A percentile compares a stretch with the other conserved stretches of the same genome.
phyloP scores from a whole-genome alignment of 2,113 vertebrate genomes.

The Nesogale talazaci region DNA sequence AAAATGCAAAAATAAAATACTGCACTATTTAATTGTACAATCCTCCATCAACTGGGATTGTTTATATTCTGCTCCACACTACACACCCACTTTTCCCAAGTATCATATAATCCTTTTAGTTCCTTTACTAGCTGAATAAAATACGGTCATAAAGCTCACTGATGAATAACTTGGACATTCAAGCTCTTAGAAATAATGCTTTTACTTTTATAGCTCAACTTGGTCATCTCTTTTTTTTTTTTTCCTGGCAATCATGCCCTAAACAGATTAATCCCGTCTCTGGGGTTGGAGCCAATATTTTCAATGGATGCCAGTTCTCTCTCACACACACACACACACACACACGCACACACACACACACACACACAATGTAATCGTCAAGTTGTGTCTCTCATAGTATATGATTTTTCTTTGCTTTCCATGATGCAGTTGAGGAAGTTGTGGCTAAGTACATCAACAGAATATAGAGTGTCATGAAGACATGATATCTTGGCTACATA shows the following conservation, averaged over 20 bases:
- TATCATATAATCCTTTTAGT: constrained; percentile 56
- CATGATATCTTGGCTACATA: constrained; percentile 29
- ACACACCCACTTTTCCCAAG: constrained; percentile 37
- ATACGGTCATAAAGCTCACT: background rate
- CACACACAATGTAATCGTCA: constrained; percentile 76
- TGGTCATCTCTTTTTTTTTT: constrained; percentile 46
- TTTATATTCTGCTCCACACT: background rate
- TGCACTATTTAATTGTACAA: constrained; percentile 73
- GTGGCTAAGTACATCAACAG: constrained; percentile 54
- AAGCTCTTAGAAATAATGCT: constrained; percentile 40
- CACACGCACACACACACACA: constrained; percentile 45
- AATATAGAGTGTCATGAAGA: constrained; percentile 66
- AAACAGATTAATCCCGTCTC: constrained; percentile 75
- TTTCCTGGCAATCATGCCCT: constrained; percentile 61
- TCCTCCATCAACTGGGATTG: background rate
- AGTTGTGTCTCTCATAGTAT: constrained; percentile 71
- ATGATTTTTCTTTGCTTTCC: constrained; percentile 75
- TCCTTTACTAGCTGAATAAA: constrained; percentile 49
- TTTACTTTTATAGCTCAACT: background rate
- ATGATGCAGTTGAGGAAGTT: constrained; percentile 53
- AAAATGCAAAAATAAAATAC: constrained; percentile 63
- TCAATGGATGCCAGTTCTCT: constrained; percentile 76
- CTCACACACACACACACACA: constrained; percentile 49
- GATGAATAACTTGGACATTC: background rate
- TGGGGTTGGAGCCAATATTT: constrained; percentile 72